Conservation (phyloP, 2,797 vertebrate species). For the Parotocinclus haroldoi region DNA sequence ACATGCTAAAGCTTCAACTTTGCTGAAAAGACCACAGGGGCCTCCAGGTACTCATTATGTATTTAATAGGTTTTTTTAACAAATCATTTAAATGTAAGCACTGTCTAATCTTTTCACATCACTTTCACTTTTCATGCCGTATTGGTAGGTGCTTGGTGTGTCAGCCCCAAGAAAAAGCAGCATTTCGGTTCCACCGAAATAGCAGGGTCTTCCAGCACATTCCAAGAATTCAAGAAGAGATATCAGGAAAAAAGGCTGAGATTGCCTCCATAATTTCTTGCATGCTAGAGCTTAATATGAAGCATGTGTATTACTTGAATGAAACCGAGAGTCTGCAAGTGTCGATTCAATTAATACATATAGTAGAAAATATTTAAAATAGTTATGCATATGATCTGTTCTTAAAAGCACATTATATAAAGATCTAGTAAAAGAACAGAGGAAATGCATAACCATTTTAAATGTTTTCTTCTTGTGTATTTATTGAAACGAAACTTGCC, state of each 20-base stretch:
- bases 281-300: no score
- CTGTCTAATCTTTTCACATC: neutral
- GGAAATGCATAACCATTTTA: no score
- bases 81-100: neutral
- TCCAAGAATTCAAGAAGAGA: slow-evolving; percentile 59
- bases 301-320: no score
- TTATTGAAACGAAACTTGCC: no score
- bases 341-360: no score
- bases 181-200: neutral
- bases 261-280: neutral
- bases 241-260: slow-evolving; percentile 46
- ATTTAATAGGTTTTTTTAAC: neutral
- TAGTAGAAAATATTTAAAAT: no score
- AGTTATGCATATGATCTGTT: no score
- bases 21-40: neutral
- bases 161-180: slow-evolving; percentile 27
- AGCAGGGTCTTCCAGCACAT: slow-evolving; percentile 24
- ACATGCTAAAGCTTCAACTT: neutral
- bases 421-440: no score
- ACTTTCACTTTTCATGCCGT: neutral
- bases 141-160: slow-evolving; percentile 53
- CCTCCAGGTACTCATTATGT: slow-evolving; percentile 18
- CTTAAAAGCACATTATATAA: no score
- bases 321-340: no score
- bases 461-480: no score